Evolutionary conservation across 2,888 invertebrate genomes (phyloP), one percentile per base, ranked within the genome.

Genomic region (Nymphalis c-album): DNA sequence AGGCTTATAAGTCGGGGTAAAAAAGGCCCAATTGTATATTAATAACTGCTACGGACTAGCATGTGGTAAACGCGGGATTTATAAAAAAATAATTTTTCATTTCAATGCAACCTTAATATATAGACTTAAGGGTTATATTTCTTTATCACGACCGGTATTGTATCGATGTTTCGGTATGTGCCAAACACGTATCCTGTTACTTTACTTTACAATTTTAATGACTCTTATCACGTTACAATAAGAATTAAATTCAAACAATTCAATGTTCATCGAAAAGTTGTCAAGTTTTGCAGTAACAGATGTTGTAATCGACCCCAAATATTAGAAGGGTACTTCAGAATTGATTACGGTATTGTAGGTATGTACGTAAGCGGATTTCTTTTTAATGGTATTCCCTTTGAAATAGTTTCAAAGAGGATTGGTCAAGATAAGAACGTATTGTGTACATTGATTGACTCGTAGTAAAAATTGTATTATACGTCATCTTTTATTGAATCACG

Each of bases 361-460:
- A 75, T 79, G 73, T 83, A 82, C 82, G 77, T 86, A 90, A 90
- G 90, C 85, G 86, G 90, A 89, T 90, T 89, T 84, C 81, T 85
- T 84, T 87, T 85, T 87, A 87, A 88, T 90, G 87, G 85, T 85
- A 86, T 86, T 78, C 74, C 74, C 75, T 77, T 76, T 75, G 74
- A 75, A 73, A 73, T 70, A 72, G 74, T 66, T 71, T 73, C 71
- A 63, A 64, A 71, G 72, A 73, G 59, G 73, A 71, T 64, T 72
- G 76, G 77, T 74, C 76, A 76, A 65, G 76, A 77, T 76, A 75
- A 75, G 76, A 74, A 72, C 68, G 73, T 75, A 73, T 74, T 73
- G 75, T 72, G 68, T 66, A 58, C 67, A 71, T 73, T 74, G 76
- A 77, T 79, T 74, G 74, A 73, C 71, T 71, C 70, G 68, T 46